phyloP scores from a whole-genome alignment of 2,888 invertebrate species.

The Lysandra coridon region DNA sequence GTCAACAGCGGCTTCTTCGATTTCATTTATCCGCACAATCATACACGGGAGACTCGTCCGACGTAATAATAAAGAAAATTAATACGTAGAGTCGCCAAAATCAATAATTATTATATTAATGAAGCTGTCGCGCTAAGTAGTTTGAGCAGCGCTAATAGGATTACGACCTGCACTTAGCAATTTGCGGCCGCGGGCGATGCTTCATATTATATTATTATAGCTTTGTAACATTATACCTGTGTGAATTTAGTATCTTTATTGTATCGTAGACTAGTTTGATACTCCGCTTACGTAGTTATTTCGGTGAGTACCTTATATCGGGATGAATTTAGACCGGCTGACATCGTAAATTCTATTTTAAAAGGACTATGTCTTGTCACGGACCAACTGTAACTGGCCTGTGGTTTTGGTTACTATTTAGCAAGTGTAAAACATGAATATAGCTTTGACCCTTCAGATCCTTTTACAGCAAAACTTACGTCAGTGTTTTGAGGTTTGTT shows the following conservation, averaged over 20 bases:
- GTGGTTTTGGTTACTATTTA: not conserved
- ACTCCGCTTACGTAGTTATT: not conserved
- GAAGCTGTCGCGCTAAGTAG: slow-evolving; percentile 19
- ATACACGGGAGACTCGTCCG: slow-evolving; percentile 9
- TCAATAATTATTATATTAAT: slow-evolving; percentile 24
- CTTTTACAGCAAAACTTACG: too few species aligned
- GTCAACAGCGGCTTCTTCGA: slow-evolving; percentile 13
- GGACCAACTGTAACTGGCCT: too few species aligned
- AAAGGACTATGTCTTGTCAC: not conserved
- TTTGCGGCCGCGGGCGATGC: slow-evolving; percentile 17
- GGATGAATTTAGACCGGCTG: not conserved
- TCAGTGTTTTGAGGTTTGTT: too few species aligned
- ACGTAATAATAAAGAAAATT: not conserved
- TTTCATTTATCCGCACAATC: slow-evolving; percentile 25
- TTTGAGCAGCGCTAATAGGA: slow-evolving; percentile 27
- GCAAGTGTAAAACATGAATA: not conserved
- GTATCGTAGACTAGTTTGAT: not conserved
- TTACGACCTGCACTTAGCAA: slow-evolving; percentile 20
- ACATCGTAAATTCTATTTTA: not conserved
- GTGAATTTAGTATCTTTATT: too few species aligned
- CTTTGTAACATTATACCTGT: not conserved
- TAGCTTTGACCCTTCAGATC: too few species aligned
- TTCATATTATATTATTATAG: slow-evolving; percentile 6
- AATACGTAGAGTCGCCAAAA: slow-evolving; percentile 16
- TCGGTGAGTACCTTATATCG: not conserved